These are phyloP conservation scores for Spizaetus ornatus DNA, from an alignment of 2,113 vertebrate species.

Conservation along the genomic window DNA sequence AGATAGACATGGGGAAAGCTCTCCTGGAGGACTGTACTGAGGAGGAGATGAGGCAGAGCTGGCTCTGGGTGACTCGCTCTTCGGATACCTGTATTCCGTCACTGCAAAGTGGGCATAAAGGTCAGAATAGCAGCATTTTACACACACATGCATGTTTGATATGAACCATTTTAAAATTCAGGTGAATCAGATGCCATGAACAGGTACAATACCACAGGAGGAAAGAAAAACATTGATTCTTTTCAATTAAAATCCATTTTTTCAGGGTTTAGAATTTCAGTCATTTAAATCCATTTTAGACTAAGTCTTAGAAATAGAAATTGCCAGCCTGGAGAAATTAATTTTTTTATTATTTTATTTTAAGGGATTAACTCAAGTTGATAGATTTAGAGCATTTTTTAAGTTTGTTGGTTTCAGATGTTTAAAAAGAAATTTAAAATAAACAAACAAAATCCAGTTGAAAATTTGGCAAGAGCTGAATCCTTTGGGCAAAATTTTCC, in stretches of 20 bases:
- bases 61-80: background rate
- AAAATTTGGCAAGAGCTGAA: slow-evolving; percentile 40
- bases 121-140: background rate
- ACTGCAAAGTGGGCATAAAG: background rate
- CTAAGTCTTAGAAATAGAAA: background rate
- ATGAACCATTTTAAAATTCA: background rate
- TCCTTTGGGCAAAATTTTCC: slow-evolving; percentile 49
- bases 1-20: background rate
- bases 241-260: background rate
- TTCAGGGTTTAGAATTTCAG: background rate
- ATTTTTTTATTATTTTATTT: background rate
- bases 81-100: background rate
- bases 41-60: background rate
- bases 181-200: background rate
- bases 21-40: background rate
- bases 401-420: slow-evolving; percentile 44
- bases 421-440: slow-evolving; percentile 55
- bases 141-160: background rate
- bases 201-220: background rate
- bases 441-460: slow-evolving; percentile 51
- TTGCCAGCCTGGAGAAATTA: background rate
- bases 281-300: background rate
- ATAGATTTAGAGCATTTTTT: slow-evolving; percentile 22
- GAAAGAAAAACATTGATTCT: background rate
- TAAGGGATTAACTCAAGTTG: slow-evolving; percentile 37